Conservation (phyloP, 2,797 vertebrate species). For the Triplophysa yarkandensis region DNA sequence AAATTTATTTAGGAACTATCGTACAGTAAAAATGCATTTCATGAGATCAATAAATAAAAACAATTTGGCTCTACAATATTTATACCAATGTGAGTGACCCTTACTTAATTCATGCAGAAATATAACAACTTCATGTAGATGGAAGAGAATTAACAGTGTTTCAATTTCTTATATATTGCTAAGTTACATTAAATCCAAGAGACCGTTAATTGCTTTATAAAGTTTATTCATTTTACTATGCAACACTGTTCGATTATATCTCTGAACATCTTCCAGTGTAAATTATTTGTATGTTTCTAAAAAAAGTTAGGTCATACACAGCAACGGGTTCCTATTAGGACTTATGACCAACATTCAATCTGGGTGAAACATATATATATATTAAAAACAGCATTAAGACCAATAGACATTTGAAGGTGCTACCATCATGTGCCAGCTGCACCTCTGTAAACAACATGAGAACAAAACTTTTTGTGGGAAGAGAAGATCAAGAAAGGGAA, state of each 20-base stretch:
- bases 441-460: conserved; percentile 70
- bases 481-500: conserved; percentile 14
- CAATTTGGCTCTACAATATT: background rate
- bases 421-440: conserved; percentile 65
- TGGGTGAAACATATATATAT: conserved; percentile 61
- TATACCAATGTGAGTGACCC: background rate
- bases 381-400: conserved; percentile 69
- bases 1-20: background rate
- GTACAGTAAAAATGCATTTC: background rate
- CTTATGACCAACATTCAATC: conserved; percentile 69
- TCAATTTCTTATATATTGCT: background rate
- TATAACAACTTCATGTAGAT: background rate
- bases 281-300: conserved; percentile 66
- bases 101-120: background rate
- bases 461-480: conserved; percentile 44
- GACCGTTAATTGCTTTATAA: conserved; percentile 11
- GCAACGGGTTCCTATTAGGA: conserved; percentile 64
- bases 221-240: conserved; percentile 76
- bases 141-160: background rate
- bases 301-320: conserved; percentile 41
- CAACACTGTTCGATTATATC: conserved; percentile 78
- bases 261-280: conserved; percentile 79
- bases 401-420: conserved; percentile 65
- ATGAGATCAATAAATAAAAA: background rate
- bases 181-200: background rate